phyloP scores from a whole-genome alignment of 2,113 vertebrate species.

The Bufo gargarizans region DNA sequence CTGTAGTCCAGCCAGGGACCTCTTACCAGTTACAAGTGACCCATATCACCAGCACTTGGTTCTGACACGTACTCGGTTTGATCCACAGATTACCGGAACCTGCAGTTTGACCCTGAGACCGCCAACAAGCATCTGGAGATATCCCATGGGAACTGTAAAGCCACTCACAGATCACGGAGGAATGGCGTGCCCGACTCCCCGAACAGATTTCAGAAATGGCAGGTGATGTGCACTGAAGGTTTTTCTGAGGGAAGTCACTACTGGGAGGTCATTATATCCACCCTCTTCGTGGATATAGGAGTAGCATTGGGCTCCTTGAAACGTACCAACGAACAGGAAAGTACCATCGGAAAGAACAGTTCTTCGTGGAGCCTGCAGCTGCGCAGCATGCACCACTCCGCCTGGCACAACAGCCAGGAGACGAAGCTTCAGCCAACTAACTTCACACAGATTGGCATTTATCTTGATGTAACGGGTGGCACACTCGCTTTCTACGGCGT shows the following conservation, averaged over 20 bases:
- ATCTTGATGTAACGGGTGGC: constrained; percentile 80
- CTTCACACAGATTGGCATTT: constrained; percentile 78
- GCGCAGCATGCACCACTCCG: constrained; percentile 79
- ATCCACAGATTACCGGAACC: constrained; percentile 77
- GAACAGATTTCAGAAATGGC: constrained; percentile 84
- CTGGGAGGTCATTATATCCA: constrained; percentile 89
- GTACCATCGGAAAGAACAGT: constrained; percentile 85
- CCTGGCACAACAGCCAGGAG: constrained; percentile 79
- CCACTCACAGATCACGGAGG: constrained; percentile 64
- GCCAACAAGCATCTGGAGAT: constrained; percentile 85
- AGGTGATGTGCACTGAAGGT: constrained; percentile 84
- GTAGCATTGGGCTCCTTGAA: constrained; percentile 81
- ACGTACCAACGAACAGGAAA: constrained; percentile 66
- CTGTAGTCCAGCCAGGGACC: too few species aligned
- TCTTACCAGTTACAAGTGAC: too few species aligned
- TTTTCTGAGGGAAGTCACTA: constrained; percentile 82
- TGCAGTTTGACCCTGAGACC: constrained; percentile 85
- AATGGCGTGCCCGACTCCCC: constrained; percentile 58
- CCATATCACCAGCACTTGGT: not conserved
- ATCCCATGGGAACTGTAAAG: constrained; percentile 74
- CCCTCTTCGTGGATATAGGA: constrained; percentile 84
- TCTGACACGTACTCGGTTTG: constrained; percentile 27
- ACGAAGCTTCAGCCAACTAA: constrained; percentile 61
- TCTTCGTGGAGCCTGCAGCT: constrained; percentile 91
- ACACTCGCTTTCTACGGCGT: constrained; percentile 86